Conservation (phyloP, 2,797 vertebrate genomes). For the Crax fasciolata region DNA sequence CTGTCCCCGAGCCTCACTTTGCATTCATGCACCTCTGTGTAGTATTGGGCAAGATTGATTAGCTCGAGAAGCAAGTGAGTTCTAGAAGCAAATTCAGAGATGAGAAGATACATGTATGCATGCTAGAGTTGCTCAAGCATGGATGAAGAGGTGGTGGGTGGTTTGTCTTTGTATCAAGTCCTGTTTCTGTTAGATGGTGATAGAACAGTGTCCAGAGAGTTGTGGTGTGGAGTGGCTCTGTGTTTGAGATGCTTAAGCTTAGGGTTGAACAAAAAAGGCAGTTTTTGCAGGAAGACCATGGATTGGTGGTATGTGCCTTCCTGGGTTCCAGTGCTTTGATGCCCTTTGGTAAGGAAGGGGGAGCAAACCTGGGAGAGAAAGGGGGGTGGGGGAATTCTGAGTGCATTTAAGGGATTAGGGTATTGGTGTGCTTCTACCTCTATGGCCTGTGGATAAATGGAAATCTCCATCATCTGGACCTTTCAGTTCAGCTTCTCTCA, state of each 20-base stretch:
- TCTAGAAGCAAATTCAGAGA: not conserved
- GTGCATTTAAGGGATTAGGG: not conserved
- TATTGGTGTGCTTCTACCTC: not conserved
- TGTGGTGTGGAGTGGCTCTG: not conserved
- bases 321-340: not conserved
- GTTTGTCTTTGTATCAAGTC: not conserved
- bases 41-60: not conserved
- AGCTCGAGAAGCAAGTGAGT: not conserved
- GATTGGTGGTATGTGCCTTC: not conserved
- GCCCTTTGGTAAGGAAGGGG: not conserved
- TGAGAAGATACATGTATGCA: not conserved
- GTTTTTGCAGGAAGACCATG: not conserved
- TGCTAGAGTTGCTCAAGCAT: not conserved
- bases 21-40: not conserved
- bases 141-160: not conserved
- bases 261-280: not conserved
- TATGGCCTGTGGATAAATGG: not conserved
- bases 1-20: not conserved
- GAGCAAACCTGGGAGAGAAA: not conserved
- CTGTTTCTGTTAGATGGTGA: not conserved
- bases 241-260: not conserved
- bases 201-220: not conserved
- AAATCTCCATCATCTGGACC: not conserved
- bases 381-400: not conserved
- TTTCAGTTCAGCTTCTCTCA: not conserved